phyloP scores from a whole-genome alignment of 2,888 invertebrate genomes.

The Hymenopus coronatus region DNA sequence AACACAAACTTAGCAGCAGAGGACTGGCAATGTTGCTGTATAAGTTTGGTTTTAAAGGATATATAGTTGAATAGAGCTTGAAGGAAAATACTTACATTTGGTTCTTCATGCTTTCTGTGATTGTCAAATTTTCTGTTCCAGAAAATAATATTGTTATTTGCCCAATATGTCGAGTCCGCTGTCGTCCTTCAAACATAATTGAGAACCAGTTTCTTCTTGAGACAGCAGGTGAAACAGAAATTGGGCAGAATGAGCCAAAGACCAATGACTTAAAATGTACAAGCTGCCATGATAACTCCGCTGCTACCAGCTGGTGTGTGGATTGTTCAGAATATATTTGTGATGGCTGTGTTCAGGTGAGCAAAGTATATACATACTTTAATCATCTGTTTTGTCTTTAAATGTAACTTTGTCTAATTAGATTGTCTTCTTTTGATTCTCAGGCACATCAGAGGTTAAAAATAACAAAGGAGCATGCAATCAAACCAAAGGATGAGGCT shows the following conservation, averaged over 20 bases:
- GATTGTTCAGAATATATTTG: constrained; percentile 92
- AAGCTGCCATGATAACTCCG: constrained; percentile 80
- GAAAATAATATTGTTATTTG: constrained; percentile 53
- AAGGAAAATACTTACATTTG: no score
- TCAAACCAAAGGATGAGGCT: constrained; percentile 81
- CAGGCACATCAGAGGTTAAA: constrained; percentile 88
- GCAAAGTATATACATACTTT: background rate
- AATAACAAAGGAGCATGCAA: constrained; percentile 90
- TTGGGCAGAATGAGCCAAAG: constrained; percentile 43
- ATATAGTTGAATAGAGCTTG: no score
- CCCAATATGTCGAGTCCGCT: constrained; percentile 70
- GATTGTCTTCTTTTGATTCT: constrained; percentile 26
- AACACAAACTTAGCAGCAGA: no score
- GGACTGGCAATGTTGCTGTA: no score
- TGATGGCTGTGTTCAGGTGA: constrained; percentile 73
- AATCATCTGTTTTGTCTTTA: background rate
- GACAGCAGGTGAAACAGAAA: constrained; percentile 51
- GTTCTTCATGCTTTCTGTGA: background rate
- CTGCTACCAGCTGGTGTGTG: constrained; percentile 83
- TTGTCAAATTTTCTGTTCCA: background rate
- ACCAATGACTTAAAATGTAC: constrained; percentile 66
- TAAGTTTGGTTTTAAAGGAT: no score
- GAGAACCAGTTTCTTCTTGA: constrained; percentile 82
- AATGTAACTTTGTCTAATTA: no score
- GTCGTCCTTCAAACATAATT: constrained; percentile 69